Base-by-base conservation (phyloP, 2,113 vertebrate species). In the Menura novaehollandiae region DNA sequence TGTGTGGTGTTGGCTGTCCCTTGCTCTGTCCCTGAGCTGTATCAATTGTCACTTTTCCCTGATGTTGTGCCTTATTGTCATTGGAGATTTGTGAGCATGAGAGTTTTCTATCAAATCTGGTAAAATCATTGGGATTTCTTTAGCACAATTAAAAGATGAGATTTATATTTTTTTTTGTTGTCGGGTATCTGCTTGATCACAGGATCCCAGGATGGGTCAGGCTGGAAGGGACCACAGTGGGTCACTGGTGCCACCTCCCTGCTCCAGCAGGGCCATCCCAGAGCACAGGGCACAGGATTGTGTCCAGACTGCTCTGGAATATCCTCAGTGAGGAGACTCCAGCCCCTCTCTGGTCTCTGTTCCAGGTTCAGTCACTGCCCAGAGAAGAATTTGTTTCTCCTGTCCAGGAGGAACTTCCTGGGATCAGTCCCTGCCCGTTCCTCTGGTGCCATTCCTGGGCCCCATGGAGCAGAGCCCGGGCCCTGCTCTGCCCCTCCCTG, bases 101-200 rank as follows among this genome's bases (percentile, higher is more conserved):
- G 30, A 59, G 37, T 87, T 84, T 91, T 72, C 56, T 94, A 33
- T 93, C 68, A n/a, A 22, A 82, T 90, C 73, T 8, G 33, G 7
- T 51, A 17, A 79, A 92, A 83, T 87, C n/a, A 41, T 59, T 75
- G 79, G 35, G 52, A 26, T 92, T 92, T 63, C 75, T 91, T 74
- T 53, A 67, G 71, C 28, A 39, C 28, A 22, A 97, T 94, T 97
- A 96, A 97, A 97, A 76, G 8, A 85, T 87, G 1, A 26, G 51
- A 58, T 93, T 95, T 76, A 10, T 87, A 3, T 7, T 39, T 6
- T 32, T 86, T 79, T 37, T 59, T 86, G 73, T 63, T 94, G 62
- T 94, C 2, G 2, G 60, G 28, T 6, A 2, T 64, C 5, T 81
- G 10, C 10, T 75, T 78, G 33, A 18, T 49, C 9, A 3, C 15